Percentiles rank a stretch among this genome's conserved stretches.
These are phyloP conservation scores for Agelastica alni DNA, from an alignment of 2,888 invertebrate species.

Conservation along the genomic window DNA sequence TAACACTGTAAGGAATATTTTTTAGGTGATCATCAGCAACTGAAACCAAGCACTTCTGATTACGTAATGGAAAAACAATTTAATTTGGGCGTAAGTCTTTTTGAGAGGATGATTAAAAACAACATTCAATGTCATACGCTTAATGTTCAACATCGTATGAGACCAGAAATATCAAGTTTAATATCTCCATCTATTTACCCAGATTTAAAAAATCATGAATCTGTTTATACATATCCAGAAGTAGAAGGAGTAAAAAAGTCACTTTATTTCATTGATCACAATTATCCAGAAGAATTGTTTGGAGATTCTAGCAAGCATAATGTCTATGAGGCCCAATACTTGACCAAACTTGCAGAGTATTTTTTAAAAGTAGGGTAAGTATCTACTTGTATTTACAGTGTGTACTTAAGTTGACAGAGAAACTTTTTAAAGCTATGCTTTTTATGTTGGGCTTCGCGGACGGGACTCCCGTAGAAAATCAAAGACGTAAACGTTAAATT, in stretches of 20 bases:
- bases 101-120: constrained; percentile 78
- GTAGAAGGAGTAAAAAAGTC: constrained; percentile 66
- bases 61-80: constrained; percentile 65
- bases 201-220: constrained; percentile 63
- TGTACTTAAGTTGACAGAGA: no score
- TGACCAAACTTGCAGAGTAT: no score
- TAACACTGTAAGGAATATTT: no score
- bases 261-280: constrained; percentile 72
- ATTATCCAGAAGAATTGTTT: constrained; percentile 59
- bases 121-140: constrained; percentile 50
- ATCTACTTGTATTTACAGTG: no score
- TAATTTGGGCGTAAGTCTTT: constrained; percentile 66
- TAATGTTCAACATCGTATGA: constrained; percentile 76
- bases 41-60: constrained; percentile 71
- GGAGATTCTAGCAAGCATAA: no score
- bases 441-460: no score
- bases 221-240: constrained; percentile 61
- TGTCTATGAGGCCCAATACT: no score
- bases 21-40: constrained; percentile 58
- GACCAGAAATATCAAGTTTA: constrained; percentile 65
- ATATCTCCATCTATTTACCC: constrained; percentile 72
- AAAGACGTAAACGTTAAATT: no score
- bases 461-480: no score
- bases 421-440: no score
- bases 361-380: no score